Base-by-base conservation (phyloP, 2,113 vertebrate species). In the Pipa parva region DNA sequence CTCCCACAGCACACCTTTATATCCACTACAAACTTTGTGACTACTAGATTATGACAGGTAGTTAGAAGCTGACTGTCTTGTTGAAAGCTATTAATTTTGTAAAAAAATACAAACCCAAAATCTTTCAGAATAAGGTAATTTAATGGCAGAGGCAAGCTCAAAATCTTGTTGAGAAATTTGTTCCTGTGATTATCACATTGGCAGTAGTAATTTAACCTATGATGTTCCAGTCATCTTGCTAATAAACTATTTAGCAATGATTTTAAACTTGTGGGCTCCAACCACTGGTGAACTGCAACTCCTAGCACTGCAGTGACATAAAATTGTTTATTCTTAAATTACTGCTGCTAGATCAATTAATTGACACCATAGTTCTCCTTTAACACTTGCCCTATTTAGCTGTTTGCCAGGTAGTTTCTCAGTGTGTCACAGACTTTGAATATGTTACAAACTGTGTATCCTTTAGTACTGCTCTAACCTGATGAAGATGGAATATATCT, bases 121-220 rank as follows among this genome's bases (percentile, higher is more conserved):
- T 68, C 46, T 46, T 60, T 29, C 45, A 60, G 45, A 29, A 60
- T 12, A 52, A 31, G 65, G 65, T 56, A 45, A 59, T 28, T 29
- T 37, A 17, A 60, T 56, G 65, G 59, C 65, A 68, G 56, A 27
- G 45, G 21, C 7, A 50, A 51, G 56, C 45, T 33, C 65, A 59
- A 68, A 68, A 68, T 60, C 46, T 52, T 60, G 65, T 60, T 46
- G 22, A 46, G 65, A 68, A 21, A 51, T 39, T 50, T 58, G 48
- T 46, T 15, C 58, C 59, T 33, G 37, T 58, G 48, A 48, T 11
- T 42, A 27, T 52, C 13, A 59, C 51, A 56, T 59, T 59, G 57
- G 56, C 57, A 49, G 28, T 68, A 59, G 28, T 68, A 59, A 59
- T 68, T 68, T 68, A 68, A 68, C 59, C 51, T 56, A 68, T 68